Evolutionary conservation across 2,888 invertebrate genomes (phyloP), one percentile per base, ranked within the genome.

Genomic region (Melanargia galathea): DNA sequence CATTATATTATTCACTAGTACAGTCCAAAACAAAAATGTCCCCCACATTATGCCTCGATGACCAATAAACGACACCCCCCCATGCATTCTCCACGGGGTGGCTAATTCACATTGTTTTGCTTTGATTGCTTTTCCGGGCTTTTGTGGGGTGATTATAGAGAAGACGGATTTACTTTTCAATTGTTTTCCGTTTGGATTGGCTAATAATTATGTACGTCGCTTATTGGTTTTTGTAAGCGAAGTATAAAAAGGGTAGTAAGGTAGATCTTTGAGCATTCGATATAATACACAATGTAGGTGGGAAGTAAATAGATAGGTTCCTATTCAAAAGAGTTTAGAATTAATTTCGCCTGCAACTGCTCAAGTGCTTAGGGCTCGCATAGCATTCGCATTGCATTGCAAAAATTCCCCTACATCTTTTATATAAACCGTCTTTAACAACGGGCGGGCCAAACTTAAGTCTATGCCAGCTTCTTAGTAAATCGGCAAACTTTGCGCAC

Each of bases 41-140:
- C 6, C 24, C 46, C n/a, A 0, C 40, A 40, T 40, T 16, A n/a
- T 48, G 2, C 24, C 48, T 48, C 48, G 24, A 48, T 26, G 16
- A 2, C n/a, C 48, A 48, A 48, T 26, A 48, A 48, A 26, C 48
- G 48, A 1, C 48, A 24, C 22, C n/a, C 48, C 48, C n/a, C 26
- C 7, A n/a, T 7, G 6, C 16, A 7, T 48, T 48, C 45, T 0
- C 45, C 8, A 46, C 45, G 45, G 45, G 43, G 45, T 46, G 45
- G 22, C 45, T 13, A 22, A 46, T 46, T 22, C 45, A 46, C 22
- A 22, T 26, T 48, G 43, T 16, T 18, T 43, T 18, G n/a, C n/a
- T 13, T 26, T 26, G 26, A 48, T 48, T 48, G 48, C 24, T n/a
- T 24, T 48, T 48, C 24, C n/a, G n/a, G 48, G 24, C 26, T 8